These are phyloP conservation scores for Noctua janthe DNA, from an alignment of 2,888 invertebrate genomes.

Conservation along the genomic window DNA sequence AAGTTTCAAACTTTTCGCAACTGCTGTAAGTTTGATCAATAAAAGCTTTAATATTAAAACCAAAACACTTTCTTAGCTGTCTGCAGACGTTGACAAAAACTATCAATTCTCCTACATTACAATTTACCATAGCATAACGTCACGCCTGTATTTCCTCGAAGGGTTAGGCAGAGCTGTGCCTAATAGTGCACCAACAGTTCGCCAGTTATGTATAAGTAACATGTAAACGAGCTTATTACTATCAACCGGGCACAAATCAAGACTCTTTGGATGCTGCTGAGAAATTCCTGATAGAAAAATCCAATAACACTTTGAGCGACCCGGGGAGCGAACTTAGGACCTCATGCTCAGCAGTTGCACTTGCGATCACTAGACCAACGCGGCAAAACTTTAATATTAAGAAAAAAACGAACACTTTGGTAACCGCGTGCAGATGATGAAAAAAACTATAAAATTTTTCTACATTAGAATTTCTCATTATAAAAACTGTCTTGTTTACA, in stretches of 20 bases:
- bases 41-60: constrained; percentile 16
- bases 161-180: neutral
- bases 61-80: neutral
- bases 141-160: neutral
- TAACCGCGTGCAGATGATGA: too few species aligned
- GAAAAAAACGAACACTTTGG: neutral
- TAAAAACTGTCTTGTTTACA: constrained; percentile 36
- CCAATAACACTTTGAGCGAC: neutral
- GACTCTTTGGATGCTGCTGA: neutral
- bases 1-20: neutral
- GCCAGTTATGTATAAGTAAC: neutral
- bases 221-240: neutral
- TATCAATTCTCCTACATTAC: neutral
- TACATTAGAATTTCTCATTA: constrained; percentile 23
- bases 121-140: neutral
- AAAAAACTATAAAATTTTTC: neutral
- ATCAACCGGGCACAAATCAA: neutral
- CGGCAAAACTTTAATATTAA: neutral
- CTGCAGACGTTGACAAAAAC: neutral
- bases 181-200: neutral
- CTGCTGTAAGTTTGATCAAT: neutral
- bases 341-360: too few species aligned
- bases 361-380: neutral
- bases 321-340: neutral
- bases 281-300: neutral